These are phyloP conservation scores for Corythornis madagascariensis DNA, from an alignment of 2,113 vertebrate species.

Conservation along the genomic window DNA sequence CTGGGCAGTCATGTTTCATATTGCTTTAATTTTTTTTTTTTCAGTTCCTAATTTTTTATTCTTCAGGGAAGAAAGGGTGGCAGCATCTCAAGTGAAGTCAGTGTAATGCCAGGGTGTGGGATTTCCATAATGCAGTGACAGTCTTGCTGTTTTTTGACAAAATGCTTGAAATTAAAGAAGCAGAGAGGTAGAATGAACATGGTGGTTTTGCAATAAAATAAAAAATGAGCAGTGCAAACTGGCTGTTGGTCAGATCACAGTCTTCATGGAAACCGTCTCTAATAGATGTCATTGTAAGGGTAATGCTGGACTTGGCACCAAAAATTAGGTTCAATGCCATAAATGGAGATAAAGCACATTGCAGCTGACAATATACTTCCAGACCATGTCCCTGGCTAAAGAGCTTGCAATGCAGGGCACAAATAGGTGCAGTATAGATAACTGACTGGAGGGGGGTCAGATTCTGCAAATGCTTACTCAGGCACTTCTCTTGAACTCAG, in stretches of 20 bases:
- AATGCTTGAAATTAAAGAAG: background rate
- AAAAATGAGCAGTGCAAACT: background rate
- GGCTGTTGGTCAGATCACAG: conserved; percentile 1
- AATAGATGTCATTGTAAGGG: conserved; percentile 24
- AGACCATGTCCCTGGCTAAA: conserved; percentile 13
- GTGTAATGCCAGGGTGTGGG: background rate
- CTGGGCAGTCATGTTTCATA: background rate
- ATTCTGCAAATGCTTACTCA: conserved; percentile 61
- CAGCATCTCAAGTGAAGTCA: background rate
- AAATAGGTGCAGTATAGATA: conserved; percentile 53
- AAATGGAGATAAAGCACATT: conserved; percentile 37
- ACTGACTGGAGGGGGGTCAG: conserved; percentile 28
- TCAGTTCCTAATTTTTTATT: background rate
- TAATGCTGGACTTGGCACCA: conserved; percentile 35
- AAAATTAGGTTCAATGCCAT: conserved; percentile 43
- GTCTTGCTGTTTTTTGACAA: background rate
- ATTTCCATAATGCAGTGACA: background rate
- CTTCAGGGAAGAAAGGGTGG: background rate
- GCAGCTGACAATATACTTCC: conserved; percentile 23
- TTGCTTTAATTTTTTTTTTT: conserved; percentile 1
- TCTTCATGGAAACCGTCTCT: conserved; percentile 12
- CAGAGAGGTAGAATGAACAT: background rate
- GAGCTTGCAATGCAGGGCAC: conserved; percentile 35
- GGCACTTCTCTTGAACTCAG: conserved; percentile 13
- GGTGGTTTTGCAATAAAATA: background rate